These are phyloP conservation scores for Biston betularia DNA, from an alignment of 2,888 invertebrate genomes.

Conservation along the genomic window DNA sequence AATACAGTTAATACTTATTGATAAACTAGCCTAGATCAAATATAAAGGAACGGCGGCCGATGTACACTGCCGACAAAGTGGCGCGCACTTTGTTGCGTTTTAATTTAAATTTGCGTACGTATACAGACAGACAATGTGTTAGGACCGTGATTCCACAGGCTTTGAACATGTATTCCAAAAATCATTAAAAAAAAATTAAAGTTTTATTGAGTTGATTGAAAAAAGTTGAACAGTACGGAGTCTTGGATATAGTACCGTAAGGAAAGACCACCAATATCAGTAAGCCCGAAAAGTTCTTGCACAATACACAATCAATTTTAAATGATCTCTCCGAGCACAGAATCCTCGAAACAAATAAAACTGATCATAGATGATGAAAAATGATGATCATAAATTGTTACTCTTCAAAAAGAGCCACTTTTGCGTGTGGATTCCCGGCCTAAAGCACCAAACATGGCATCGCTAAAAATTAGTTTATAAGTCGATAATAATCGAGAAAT, in stretches of 20 bases:
- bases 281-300: no score
- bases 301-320: no score
- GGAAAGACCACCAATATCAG: no score
- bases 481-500: constrained; percentile 37
- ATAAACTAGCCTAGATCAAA: constrained; percentile 74
- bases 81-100: constrained; percentile 32
- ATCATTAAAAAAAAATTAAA: not conserved
- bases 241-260: no score
- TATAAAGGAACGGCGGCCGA: constrained; percentile 67
- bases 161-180: not conserved
- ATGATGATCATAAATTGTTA: not conserved
- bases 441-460: constrained; percentile 36
- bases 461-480: constrained; percentile 31
- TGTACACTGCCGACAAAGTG: constrained; percentile 59
- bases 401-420: not conserved
- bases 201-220: not conserved
- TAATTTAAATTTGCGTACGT: constrained; percentile 26
- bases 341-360: no score
- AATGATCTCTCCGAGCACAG: no score
- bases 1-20: constrained; percentile 83
- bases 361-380: not conserved
- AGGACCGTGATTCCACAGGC: constrained; percentile 32
- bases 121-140: constrained; percentile 31
- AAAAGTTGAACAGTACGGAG: no score
- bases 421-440: constrained; percentile 30